Evolutionary conservation across 2,888 invertebrate genomes (phyloP), one percentile per base, ranked within the genome.

Genomic region (Eudemis profundana): DNA sequence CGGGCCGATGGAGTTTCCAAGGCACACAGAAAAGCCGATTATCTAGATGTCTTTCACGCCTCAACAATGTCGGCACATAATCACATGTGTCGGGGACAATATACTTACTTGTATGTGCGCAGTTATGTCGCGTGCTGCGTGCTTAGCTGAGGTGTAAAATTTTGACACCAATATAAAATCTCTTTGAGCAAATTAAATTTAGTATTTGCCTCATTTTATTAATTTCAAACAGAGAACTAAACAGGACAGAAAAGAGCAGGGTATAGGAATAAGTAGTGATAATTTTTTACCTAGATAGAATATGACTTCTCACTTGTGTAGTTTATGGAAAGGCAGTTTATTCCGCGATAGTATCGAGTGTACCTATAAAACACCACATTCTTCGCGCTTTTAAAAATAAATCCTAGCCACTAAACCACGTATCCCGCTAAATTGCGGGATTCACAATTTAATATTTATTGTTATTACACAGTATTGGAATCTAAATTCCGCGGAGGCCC

Each of bases 401-500:
- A 23, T 47, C 23, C 23, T n/a, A 7, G 15, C 15, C n/a, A 27
- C 27, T 56, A 44, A 42, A 27, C 17, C 15, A n/a, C 17, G 51
- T 21, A 42, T 38, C 12, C n/a, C 29, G 19, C 19, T 21, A 65
- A 53, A 46, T 21, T 15, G 19, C 17, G 61, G 59, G 74, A 76
- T 74, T 74, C 74, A 76, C 75, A 72, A 76, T 79, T 82, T 82
- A 76, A 75, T 79, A 82, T 81, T 81, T 78, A 66, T 73, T 72
- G 68, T 68, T 73, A 72, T 74, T 71, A 73, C 72, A 68, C 70
- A 78, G 68, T 76, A 76, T 76, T 75, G 76, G 76, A 74, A 81
- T 80, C 82, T 78, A 81, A 85, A 86, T 85, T 84, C 80, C 74
- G 79, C 78, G 72, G 68, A 61, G 77, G 78, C 77, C 72, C 78